phyloP scores from a whole-genome alignment of 2,113 vertebrate genomes.

The Sander lucioperca region DNA sequence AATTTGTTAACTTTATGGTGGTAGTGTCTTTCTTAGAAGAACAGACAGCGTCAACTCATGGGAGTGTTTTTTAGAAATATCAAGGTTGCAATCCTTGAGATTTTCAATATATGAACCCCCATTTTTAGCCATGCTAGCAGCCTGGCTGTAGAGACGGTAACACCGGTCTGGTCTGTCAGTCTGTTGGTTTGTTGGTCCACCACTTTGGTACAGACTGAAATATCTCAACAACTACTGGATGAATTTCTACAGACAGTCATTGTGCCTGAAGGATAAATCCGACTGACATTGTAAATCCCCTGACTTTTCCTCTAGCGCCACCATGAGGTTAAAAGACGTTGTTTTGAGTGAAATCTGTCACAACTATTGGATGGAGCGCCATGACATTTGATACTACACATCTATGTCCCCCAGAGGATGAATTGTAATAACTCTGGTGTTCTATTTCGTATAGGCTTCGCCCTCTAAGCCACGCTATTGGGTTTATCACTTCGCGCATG shows the following conservation, averaged over 20 bases:
- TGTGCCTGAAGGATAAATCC: no score
- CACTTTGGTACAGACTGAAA: neutral
- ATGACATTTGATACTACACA: neutral
- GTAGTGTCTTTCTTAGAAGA: constrained; percentile 8
- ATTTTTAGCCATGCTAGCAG: neutral
- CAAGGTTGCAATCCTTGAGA: neutral
- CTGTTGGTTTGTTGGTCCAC: neutral
- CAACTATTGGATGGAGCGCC: neutral
- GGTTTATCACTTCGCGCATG: no score
- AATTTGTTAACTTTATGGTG: constrained; percentile 1
- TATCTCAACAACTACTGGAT: no score
- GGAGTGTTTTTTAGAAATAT: neutral
- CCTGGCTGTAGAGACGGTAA: neutral
- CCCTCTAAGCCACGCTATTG: no score
- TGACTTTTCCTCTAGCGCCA: no score
- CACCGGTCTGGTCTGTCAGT: neutral
- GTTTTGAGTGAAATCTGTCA: no score
- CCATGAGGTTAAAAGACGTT: no score
- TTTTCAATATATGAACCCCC: neutral
- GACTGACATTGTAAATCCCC: no score
- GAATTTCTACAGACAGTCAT: no score
- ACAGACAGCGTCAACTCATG: neutral
- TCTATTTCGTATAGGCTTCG: no score
- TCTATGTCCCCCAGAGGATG: neutral
- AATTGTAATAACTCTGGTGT: neutral